Evolutionary conservation across 2,888 invertebrate species (phyloP).

Genomic region (Noctua janthe): DNA sequence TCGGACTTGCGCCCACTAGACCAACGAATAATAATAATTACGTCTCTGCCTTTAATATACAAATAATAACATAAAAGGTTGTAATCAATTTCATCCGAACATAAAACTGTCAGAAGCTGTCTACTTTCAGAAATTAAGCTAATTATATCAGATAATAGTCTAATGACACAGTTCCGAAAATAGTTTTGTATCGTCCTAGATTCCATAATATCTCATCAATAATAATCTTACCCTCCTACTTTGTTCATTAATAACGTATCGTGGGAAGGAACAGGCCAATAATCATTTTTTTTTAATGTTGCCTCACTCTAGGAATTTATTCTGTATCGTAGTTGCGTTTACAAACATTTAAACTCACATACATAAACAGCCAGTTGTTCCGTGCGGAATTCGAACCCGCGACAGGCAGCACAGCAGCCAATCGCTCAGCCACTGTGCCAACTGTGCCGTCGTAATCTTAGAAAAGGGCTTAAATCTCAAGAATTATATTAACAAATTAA

Average conservation of each 20-base stretch:
- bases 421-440: background rate
- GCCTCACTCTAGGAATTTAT: background rate
- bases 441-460: background rate
- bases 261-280: background rate
- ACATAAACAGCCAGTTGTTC: background rate
- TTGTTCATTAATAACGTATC: constrained; percentile 31
- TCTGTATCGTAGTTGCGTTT: background rate
- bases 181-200: constrained; percentile 29
- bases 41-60: background rate
- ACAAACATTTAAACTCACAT: background rate
- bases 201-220: constrained; percentile 40
- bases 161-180: constrained; percentile 24
- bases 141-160: background rate
- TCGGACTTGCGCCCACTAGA: too few species aligned
- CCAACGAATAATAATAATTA: too few species aligned
- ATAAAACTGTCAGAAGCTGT: background rate
- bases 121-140: background rate
- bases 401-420: background rate
- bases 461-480: background rate
- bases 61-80: background rate
- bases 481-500: background rate
- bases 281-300: background rate
- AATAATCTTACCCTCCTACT: constrained; percentile 11
- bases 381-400: background rate
- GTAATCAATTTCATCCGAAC: background rate